Evolutionary conservation across 2,113 vertebrate genomes (phyloP), one percentile per base, ranked within the genome.

Genomic region (Trichomycterus rosablanca): DNA sequence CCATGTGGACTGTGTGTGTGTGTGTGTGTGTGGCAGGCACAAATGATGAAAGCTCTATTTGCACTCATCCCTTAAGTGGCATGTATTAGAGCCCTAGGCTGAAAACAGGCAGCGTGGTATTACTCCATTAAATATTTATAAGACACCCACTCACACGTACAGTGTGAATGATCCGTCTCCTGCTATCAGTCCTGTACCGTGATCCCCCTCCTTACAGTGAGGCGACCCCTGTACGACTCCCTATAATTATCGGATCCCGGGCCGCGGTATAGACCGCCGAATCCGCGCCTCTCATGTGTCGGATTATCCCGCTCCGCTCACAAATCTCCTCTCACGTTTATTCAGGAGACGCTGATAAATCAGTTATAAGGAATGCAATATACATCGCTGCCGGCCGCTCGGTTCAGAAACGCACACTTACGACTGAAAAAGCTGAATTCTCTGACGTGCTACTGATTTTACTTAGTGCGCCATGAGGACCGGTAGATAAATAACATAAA

Each of bases 91-190:
- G 70, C 70, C 70, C 40, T 54, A 62, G 70, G 70, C 70, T 67
- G 70, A 51, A 63, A 59, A 53, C 66, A 60, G 70, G 59, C 70
- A 72, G 63, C 70, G 63, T 63, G 59, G 53, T 63, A 72, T 52
- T 67, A 34, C 48, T 67, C 59, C 48, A 72, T 72, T 67, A 72
- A 72, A 72, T 72, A 72, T 72, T 72, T 72, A 72, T 67, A 63
- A 59, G 46, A 59, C 63, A 56, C 53, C 56, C 64, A 53, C 64
- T 58, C 68, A 56, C 46, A 53, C 44, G 37, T 40, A 66, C 23
- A 61, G 56, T 63, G 48, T 58, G 59, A 56, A 67, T 72, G 67
- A 67, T 72, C 58, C 59, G 66, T 53, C 59, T 49, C 34, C 50
- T 49, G 14, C 63, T 63, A 74, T 70, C n/a, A n/a, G n/a, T n/a